Conservation (phyloP, 2,797 vertebrate genomes). For the Alosa sapidissima region DNA sequence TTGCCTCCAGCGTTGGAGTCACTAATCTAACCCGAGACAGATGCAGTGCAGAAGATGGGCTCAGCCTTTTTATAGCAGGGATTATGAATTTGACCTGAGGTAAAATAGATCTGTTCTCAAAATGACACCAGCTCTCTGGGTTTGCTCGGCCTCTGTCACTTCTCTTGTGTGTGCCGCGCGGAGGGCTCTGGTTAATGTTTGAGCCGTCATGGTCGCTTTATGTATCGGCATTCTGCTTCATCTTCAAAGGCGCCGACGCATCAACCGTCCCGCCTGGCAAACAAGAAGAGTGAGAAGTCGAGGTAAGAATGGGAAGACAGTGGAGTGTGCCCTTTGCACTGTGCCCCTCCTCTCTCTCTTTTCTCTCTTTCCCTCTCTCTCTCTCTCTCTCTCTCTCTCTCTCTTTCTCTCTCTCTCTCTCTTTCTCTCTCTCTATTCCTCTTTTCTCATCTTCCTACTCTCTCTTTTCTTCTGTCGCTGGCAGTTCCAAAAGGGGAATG, state of each 20-base stretch:
- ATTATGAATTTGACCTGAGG: constrained; percentile 16
- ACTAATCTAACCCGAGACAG: constrained; percentile 1
- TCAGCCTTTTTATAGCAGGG: not conserved
- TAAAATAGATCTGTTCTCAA: not conserved
- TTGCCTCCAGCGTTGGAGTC: not conserved
- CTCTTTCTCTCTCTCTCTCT: not conserved
- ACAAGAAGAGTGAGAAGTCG: constrained; percentile 64
- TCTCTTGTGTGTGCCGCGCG: constrained; percentile 52
- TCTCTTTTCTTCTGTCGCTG: constrained; percentile 44
- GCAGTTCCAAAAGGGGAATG: constrained; percentile 64
- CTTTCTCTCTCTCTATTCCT: not conserved
- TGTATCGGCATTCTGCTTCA: constrained; percentile 78
- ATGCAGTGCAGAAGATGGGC: not conserved
- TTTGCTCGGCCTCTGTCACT: constrained; percentile 32
- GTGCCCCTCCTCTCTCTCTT: constrained; percentile 29
- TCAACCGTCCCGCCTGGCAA: constrained; percentile 66
- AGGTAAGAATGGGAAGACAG: constrained; percentile 72
- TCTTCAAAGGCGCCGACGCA: constrained; percentile 76
- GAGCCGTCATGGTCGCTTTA: constrained; percentile 70
- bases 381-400: constrained; percentile 17
- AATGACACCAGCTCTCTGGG: not conserved
- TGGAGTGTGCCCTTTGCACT: constrained; percentile 65
- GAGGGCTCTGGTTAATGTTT: constrained; percentile 82
- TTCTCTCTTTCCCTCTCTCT: not conserved
- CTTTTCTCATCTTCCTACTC: not conserved